These are phyloP conservation scores for Chiloscyllium plagiosum DNA, from an alignment of 2,113 vertebrate species.

Conservation along the genomic window DNA sequence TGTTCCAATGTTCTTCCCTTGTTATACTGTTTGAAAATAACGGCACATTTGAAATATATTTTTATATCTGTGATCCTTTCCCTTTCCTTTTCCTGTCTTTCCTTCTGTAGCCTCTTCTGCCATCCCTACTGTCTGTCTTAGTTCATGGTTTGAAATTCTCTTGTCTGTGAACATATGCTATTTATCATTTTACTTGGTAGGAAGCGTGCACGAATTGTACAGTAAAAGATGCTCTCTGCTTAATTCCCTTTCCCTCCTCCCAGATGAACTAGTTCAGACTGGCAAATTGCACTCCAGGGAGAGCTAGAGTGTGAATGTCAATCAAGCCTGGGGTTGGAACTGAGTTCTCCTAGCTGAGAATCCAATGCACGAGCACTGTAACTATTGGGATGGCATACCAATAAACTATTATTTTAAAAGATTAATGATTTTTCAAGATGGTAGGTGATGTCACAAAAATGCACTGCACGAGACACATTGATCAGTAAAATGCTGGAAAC, in stretches of 20 bases:
- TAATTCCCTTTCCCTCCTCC: background rate
- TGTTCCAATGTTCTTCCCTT: background rate
- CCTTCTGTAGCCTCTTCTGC: background rate
- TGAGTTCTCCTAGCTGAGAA: slow-evolving; percentile 9
- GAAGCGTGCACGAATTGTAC: slow-evolving; percentile 4
- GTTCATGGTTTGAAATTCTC: background rate
- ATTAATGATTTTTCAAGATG: slow-evolving; percentile 28
- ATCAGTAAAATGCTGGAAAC: slow-evolving; percentile 29
- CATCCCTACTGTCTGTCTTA: background rate
- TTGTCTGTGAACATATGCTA: background rate
- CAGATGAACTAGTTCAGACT: slow-evolving; percentile 29
- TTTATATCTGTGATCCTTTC: background rate
- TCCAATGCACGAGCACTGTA: background rate
- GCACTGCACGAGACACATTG: slow-evolving; percentile 13
- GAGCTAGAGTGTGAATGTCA: background rate
- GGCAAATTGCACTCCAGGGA: slow-evolving; percentile 36
- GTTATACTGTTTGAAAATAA: background rate
- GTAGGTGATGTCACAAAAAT: slow-evolving; percentile 7
- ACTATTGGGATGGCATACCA: slow-evolving; percentile 33
- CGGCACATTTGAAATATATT: background rate
- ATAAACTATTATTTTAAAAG: slow-evolving; percentile 35
- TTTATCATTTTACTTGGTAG: background rate
- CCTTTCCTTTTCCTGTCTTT: background rate
- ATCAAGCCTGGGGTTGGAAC: slow-evolving; percentile 10
- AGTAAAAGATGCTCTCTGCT: slow-evolving; percentile 8